Base-by-base conservation (phyloP, 2,113 vertebrate genomes). In the Perca schrenkii region DNA sequence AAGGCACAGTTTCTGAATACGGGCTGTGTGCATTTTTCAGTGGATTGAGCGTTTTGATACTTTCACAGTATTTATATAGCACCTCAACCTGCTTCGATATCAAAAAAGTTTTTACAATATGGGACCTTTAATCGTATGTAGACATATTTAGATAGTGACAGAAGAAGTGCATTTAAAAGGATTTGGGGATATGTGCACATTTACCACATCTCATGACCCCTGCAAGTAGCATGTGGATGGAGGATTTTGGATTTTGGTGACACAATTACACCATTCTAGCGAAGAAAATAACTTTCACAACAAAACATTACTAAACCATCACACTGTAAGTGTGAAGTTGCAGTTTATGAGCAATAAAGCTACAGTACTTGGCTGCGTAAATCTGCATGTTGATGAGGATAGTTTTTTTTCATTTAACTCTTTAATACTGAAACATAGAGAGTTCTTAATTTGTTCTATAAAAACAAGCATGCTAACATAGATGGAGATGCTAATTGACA, bases 401-500 rank as follows among this genome's bases (percentile, higher is more conserved):
- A 36, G 28, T 1, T 4, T 6, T 40, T 36, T 40, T 50, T 69
- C 49, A 6, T 19, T 0, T 21, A 36, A 54, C 47, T 66, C 3
- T 74, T 69, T 63, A 77, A 81, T 60, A 47, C 43, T 19, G 5
- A 11, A 17, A 31, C 6, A 14, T 1, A 3, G 46, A 12, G 17
- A 46, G 53, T 22, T 80, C 28, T 52, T 40, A 50, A 47, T 15
- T 54, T 66, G 63, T 21, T 58, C 11, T 25, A 21, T 60, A 13
- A 71, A 77, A 82, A 53, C 60, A 63, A 65, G 40, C 77, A 3
- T 28, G 25, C 49, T 66, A 19, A 77, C 1, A 13, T 28, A 0
- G 68, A 77, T 40, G 25, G 25, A 57, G 43, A 69, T 56, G 73
- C 61, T 77, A 70, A 80, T 78, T 70, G 78, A 56, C 66, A 36